Evolutionary conservation across 2,113 vertebrate species (phyloP).

Genomic region (Phylloscopus trochilus): DNA sequence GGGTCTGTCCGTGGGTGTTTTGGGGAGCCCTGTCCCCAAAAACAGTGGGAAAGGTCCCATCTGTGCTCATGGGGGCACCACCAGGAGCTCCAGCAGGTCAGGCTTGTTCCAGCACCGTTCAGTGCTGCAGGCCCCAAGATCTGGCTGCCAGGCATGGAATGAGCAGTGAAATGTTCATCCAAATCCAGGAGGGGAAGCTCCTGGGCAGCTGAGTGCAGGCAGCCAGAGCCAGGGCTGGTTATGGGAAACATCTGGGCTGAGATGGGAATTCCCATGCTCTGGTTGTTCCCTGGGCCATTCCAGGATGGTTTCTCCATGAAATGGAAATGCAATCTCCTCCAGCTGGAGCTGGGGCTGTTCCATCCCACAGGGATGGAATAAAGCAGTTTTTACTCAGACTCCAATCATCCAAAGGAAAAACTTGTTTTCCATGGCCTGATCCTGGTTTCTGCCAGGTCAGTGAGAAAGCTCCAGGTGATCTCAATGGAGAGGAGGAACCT

Average conservation of each 20-base stretch:
- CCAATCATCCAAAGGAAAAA: not conserved
- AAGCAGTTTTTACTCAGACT: not conserved
- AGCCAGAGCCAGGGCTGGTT: not conserved
- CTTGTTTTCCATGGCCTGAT: not conserved
- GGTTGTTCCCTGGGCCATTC: not conserved
- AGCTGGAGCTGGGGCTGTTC: not conserved
- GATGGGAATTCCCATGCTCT: not conserved
- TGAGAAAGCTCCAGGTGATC: not conserved
- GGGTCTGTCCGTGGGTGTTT: not conserved
- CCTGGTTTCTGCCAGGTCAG: rapidly evolving
- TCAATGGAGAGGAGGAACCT: rapidly evolving
- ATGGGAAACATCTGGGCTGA: not conserved
- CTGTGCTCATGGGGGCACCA: not conserved
- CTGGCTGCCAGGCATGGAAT: not conserved
- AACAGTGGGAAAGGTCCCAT: not conserved
- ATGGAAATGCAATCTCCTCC: not conserved
- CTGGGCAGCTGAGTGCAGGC: not conserved
- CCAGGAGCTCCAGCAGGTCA: not conserved
- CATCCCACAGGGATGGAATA: not conserved
- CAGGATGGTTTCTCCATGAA: not conserved
- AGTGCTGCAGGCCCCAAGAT: rapidly evolving
- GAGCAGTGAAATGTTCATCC: not conserved
- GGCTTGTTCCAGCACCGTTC: not conserved
- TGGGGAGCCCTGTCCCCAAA: not conserved
- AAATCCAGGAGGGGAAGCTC: not conserved